A percentile compares a stretch with the other conserved stretches of the same genome.
Evolutionary conservation across 2,888 invertebrate genomes (phyloP).

Genomic region (Alentia gelatinosa): DNA sequence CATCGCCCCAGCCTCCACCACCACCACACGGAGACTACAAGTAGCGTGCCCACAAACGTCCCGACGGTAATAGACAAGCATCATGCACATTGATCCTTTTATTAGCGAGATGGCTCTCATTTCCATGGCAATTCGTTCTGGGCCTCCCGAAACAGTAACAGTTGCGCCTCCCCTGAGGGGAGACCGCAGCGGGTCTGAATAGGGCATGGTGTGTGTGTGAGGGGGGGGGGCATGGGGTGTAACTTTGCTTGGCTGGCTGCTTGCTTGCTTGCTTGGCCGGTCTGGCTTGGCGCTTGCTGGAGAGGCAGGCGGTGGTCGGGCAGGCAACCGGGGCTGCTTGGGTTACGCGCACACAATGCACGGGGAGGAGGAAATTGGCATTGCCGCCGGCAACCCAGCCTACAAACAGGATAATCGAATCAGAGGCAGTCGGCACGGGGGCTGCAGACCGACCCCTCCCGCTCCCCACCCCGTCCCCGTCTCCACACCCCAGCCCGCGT

Average conservation of each 20-base stretch:
- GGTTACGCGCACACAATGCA: slow-evolving; percentile 45
- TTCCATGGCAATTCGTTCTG: slow-evolving; percentile 21
- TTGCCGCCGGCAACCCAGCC: slow-evolving; percentile 42
- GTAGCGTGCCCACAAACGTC: not conserved
- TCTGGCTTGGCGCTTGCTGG: too few species aligned
- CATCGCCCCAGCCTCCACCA: not conserved
- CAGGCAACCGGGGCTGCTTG: not conserved
- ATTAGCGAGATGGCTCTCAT: slow-evolving; percentile 16
- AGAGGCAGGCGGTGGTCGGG: not conserved
- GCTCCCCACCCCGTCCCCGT: not conserved
- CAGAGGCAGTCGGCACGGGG: slow-evolving; percentile 26
- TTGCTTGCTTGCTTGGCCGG: too few species aligned
- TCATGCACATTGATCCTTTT: slow-evolving; percentile 12
- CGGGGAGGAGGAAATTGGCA: slow-evolving; percentile 18
- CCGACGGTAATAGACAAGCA: slow-evolving; percentile 15
- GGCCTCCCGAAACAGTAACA: not conserved
- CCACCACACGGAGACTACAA: not conserved
- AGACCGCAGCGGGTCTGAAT: not conserved
- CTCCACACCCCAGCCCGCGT: not conserved
- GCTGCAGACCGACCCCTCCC: not conserved
- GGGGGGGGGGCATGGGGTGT: not conserved
- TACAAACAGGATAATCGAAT: slow-evolving; percentile 44
- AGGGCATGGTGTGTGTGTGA: not conserved
- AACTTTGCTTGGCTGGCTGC: too few species aligned
- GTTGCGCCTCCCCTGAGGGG: not conserved